phyloP scores from a whole-genome alignment of 1,140 invertebrate species.

The Drosophila bipectinata region DNA sequence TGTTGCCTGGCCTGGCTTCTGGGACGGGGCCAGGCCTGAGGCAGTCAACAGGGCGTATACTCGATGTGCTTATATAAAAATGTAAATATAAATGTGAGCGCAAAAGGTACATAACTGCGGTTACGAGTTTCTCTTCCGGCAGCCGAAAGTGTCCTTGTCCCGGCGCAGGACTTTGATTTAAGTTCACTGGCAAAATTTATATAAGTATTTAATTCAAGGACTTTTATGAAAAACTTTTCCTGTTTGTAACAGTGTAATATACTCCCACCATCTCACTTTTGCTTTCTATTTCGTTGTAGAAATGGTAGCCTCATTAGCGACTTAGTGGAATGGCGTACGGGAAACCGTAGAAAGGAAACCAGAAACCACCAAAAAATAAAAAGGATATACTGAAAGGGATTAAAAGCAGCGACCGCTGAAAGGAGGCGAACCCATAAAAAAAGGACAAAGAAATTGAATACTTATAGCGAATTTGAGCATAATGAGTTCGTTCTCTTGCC shows the following conservation, averaged over 20 bases:
- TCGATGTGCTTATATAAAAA: slow-evolving; percentile 28
- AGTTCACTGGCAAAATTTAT: neutral
- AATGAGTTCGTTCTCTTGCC: slow-evolving; percentile 31
- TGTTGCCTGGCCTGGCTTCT: slow-evolving; percentile 31
- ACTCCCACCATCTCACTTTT: slow-evolving; percentile 7
- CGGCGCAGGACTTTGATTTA: slow-evolving; percentile 16
- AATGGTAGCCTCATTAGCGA: slow-evolving; percentile 73
- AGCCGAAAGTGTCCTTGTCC: slow-evolving; percentile 54
- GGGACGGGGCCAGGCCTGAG: slow-evolving; percentile 2
- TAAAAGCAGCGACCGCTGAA: slow-evolving; percentile 9
- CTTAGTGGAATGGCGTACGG: slow-evolving; percentile 52
- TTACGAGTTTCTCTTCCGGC: slow-evolving; percentile 69
- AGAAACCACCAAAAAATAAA: slow-evolving; percentile 39
- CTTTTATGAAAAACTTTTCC: neutral
- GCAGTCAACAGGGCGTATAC: slow-evolving; percentile 58
- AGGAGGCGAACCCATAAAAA: slow-evolving; percentile 16
- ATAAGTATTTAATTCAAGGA: neutral
- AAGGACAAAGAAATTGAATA: slow-evolving; percentile 46
- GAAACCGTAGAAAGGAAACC: slow-evolving; percentile 34
- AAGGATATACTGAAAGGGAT: slow-evolving; percentile 47
- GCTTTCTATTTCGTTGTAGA: slow-evolving; percentile 51
- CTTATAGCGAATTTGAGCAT: slow-evolving; percentile 31
- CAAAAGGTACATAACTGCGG: slow-evolving; percentile 18
- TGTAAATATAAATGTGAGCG: slow-evolving; percentile 2
- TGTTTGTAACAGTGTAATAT: neutral